Evolutionary conservation across 2,888 invertebrate genomes (phyloP).

Genomic region (Epinotia brunnichana): DNA sequence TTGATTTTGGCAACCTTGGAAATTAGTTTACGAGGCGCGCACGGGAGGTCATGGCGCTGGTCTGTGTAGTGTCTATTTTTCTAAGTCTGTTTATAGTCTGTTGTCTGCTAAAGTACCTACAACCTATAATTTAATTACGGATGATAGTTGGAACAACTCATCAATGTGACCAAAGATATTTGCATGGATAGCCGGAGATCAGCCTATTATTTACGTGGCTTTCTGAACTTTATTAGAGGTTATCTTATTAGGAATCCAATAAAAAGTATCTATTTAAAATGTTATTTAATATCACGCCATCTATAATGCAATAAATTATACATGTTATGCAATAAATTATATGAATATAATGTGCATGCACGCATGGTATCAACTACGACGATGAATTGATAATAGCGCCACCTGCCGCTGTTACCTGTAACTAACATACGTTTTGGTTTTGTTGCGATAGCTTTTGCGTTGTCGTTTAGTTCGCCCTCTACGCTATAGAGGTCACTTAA

Average conservation of each 20-base stretch:
- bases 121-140: no score
- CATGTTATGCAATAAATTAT: no score
- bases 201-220: neutral
- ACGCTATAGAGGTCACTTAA: neutral
- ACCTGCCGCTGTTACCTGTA: neutral
- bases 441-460: neutral
- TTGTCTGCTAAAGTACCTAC: no score
- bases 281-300: neutral
- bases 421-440: neutral
- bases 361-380: neutral
- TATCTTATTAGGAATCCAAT: no score
- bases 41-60: constrained; percentile 16
- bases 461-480: neutral
- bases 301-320: no score
- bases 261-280: neutral
- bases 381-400: neutral
- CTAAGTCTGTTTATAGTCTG: neutral
- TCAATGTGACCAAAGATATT: no score
- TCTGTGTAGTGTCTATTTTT: neutral
- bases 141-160: no score
- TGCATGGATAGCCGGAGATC: no score
- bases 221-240: neutral
- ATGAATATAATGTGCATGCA: no score
- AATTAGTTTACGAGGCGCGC: constrained; percentile 13
- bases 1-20: constrained; percentile 25